Evolutionary conservation across 2,888 invertebrate genomes (phyloP).

Genomic region (Chrysina gloriosa): DNA sequence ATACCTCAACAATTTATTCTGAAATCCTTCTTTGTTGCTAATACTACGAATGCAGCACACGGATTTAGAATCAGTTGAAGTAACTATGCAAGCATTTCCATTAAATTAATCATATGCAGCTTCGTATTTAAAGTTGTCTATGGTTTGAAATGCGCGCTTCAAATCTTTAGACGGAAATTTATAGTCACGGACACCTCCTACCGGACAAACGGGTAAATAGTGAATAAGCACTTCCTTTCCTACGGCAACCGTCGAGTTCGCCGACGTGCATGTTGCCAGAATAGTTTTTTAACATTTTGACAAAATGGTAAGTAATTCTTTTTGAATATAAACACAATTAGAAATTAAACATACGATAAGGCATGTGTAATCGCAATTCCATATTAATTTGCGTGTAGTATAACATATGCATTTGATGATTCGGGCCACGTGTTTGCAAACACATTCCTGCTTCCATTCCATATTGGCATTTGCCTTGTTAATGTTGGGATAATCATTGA

Average conservation of each 20-base stretch:
- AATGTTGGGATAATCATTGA: slow-evolving; percentile 46
- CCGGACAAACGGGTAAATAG: slow-evolving; percentile 32
- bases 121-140: neutral
- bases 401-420: slow-evolving; percentile 9
- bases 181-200: neutral
- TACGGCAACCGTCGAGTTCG: slow-evolving; percentile 63
- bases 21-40: too few relatives aligned
- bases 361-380: neutral
- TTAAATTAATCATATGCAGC: too few relatives aligned
- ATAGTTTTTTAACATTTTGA: slow-evolving; percentile 52
- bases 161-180: slow-evolving; percentile 1
- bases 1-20: too few relatives aligned
- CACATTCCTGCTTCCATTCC: neutral
- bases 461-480: slow-evolving; percentile 55
- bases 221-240: slow-evolving; percentile 57
- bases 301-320: slow-evolving; percentile 58
- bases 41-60: too few relatives aligned
- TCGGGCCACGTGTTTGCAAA: slow-evolving; percentile 51
- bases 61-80: too few relatives aligned
- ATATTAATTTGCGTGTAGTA: slow-evolving; percentile 3
- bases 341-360: neutral
- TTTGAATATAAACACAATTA: slow-evolving; percentile 7
- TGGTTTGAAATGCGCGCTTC: neutral
- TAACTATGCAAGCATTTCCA: too few relatives aligned
- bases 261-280: slow-evolving; percentile 55